Evolutionary conservation across 2,797 vertebrate genomes (phyloP), one percentile per base, ranked within the genome.

Genomic region (Emydoidea blandingii): DNA sequence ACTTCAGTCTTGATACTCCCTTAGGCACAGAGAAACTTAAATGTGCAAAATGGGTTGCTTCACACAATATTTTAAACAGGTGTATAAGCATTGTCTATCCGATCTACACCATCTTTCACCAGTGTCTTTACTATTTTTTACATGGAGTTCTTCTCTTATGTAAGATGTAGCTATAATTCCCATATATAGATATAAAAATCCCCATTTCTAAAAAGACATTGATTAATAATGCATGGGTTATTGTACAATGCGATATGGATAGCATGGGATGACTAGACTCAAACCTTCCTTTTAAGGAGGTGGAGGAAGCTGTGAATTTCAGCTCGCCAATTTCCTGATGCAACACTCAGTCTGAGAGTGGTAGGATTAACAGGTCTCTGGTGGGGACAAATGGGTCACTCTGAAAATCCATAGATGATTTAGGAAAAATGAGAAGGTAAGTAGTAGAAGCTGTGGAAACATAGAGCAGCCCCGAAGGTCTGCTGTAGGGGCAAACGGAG

Each of bases 391-490:
- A 72, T 11, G 19, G 65, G 19, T 72, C 34, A 23, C 8, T 34
- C n/a, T 72, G 65, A 72, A 72, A 83, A 76, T 62, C 6, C 16
- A 50, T 6, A 37, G 12, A 12, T 29, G 1, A 93, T 68, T 81
- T 11, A 53, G 21, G 79, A 87, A 88, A 85, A 89, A 49, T 0
- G 23, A 56, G 1, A 14, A 87, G 65, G 1, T 41, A 72, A 72
- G n/a, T 41, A 0, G n/a, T 52, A 68, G 34, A 74, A 81, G 1
- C 41, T 81, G 14, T 68, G 2, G 12, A 93, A 3, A 4, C 8
- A 76, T 2, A 44, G 3, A 91, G 78, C 82, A 12, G 8, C 72
- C 2, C 0, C 0, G 5, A 41, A 81, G 21, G 8, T 23, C 1
- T 81, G 34, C 18, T 5, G 1, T 14, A 16, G 15, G 74, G 1